These are phyloP conservation scores for Furnarius figulus DNA, from an alignment of 2,113 vertebrate species.

Conservation along the genomic window DNA sequence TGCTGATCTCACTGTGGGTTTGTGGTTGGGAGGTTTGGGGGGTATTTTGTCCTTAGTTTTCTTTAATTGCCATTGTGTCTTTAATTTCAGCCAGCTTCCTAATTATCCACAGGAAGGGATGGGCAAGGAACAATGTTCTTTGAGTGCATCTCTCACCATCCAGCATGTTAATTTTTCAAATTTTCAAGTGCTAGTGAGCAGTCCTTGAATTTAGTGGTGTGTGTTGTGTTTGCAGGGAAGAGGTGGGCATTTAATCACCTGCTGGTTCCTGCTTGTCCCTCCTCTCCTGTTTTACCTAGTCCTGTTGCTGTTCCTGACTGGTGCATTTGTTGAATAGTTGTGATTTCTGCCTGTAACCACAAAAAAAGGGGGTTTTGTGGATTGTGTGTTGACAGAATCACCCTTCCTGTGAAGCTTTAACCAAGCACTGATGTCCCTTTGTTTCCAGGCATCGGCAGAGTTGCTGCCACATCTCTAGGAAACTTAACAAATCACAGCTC, in stretches of 20 bases:
- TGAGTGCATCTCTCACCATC: background rate
- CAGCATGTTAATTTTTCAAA: background rate
- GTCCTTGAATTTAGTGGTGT: fast-evolving
- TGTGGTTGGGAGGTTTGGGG: background rate
- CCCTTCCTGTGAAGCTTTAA: fast-evolving
- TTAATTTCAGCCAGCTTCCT: background rate
- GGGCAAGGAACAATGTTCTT: background rate
- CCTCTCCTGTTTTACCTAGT: background rate
- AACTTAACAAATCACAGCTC: slow-evolving; percentile 89
- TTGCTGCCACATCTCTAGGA: slow-evolving; percentile 94
- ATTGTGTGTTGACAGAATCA: background rate
- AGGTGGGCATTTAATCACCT: background rate
- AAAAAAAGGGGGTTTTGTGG: fast-evolving
- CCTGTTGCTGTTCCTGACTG: background rate
- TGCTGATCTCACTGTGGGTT: background rate
- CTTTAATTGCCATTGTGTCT: background rate
- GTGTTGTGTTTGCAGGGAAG: background rate
- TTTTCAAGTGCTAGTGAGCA: background rate
- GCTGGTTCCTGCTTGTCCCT: background rate
- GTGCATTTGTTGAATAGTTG: background rate
- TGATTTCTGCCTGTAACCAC: background rate
- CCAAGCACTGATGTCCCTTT: background rate
- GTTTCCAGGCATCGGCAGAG: slow-evolving; percentile 87
- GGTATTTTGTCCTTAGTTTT: background rate
- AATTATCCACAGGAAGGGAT: background rate